A percentile compares a stretch with the other conserved stretches of the same genome.
These are phyloP conservation scores for Schizotus pectinicornis DNA, from an alignment of 2,888 invertebrate genomes.

Conservation along the genomic window DNA sequence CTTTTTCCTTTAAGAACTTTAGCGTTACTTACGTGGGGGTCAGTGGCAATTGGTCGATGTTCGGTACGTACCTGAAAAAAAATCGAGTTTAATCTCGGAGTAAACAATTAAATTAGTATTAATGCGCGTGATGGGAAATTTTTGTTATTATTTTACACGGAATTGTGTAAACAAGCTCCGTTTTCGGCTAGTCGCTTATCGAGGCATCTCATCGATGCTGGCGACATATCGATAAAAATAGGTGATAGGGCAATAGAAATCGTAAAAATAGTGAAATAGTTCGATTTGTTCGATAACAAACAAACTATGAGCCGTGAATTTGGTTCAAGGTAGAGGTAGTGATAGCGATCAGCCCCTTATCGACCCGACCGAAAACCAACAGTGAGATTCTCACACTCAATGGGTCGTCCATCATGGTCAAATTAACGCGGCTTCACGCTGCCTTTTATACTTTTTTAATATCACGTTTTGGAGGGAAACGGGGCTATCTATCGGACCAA, in stretches of 20 bases:
- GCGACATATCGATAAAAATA: background rate
- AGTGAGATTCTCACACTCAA: conserved; percentile 27
- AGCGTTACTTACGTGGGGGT: no score
- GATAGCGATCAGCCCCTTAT: conserved; percentile 27
- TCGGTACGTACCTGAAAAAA: no score
- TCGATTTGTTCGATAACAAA: background rate
- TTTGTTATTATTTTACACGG: no score
- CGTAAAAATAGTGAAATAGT: background rate
- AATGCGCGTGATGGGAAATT: no score
- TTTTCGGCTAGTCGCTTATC: no score
- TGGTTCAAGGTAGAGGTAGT: background rate
- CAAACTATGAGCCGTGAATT: background rate
- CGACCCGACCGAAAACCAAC: conserved; percentile 19
- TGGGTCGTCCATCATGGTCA: conserved; percentile 32
- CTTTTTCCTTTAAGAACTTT: no score
- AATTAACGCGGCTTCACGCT: conserved; percentile 26
- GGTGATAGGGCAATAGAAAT: background rate
- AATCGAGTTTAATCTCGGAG: no score
- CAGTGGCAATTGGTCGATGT: no score
- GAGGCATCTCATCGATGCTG: no score
- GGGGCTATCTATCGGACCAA: conserved; percentile 33
- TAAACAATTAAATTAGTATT: no score
- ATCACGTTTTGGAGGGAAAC: conserved; percentile 31
- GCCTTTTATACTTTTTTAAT: conserved; percentile 28
- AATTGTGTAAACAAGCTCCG: no score